Evolutionary conservation across 2,113 vertebrate species (phyloP).

Genomic region (Bubo bubo): DNA sequence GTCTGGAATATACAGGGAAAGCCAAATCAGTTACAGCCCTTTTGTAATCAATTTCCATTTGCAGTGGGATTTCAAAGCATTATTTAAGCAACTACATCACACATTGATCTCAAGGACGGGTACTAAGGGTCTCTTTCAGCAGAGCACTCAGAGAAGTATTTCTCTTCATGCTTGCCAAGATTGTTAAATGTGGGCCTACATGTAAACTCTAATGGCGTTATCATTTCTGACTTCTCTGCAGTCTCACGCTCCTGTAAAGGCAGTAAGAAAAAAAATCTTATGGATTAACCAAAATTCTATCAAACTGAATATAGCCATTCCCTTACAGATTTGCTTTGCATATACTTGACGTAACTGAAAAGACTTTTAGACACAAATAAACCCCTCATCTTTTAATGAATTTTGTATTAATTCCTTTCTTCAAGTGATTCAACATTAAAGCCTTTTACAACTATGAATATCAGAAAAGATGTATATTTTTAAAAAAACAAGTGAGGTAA

Average conservation of each 20-base stretch:
- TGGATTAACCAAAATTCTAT: not conserved
- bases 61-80: not conserved
- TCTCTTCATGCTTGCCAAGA: not conserved
- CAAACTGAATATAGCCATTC: not conserved
- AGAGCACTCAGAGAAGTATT: not conserved
- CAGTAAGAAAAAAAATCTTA: not conserved
- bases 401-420: not conserved
- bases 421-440: not conserved
- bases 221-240: not conserved
- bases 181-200: not conserved
- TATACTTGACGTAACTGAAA: not conserved
- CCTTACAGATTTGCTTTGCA: not conserved
- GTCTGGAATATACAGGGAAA: not conserved
- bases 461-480: not conserved
- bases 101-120: not conserved
- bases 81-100: not conserved
- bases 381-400: not conserved
- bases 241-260: not conserved
- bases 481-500: not conserved
- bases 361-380: not conserved
- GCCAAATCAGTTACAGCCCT: not conserved
- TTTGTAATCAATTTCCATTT: not conserved
- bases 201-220: not conserved
- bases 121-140: not conserved
- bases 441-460: not conserved